Evolutionary conservation across 2,113 vertebrate species (phyloP).

Genomic region (Dicrurus megarhynchus): DNA sequence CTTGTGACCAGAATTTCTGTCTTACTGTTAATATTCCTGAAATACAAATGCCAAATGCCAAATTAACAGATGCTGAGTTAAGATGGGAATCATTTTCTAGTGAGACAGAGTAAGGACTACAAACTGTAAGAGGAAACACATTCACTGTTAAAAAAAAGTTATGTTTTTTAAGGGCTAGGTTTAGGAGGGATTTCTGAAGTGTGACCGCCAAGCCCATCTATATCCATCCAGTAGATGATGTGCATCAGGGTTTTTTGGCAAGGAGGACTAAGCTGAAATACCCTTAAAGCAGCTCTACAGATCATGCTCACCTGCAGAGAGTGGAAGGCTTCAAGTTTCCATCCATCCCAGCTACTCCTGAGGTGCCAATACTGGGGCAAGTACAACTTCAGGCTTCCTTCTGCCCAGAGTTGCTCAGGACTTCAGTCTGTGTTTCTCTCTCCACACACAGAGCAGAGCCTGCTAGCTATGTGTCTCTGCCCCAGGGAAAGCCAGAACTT

Average conservation of each 20-base stretch:
- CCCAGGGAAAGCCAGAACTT: background rate
- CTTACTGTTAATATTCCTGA: background rate
- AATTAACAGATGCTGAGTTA: background rate
- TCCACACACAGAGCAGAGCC: background rate
- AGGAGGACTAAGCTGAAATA: background rate
- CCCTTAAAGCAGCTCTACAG: background rate
- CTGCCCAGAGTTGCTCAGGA: background rate
- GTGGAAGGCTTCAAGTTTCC: background rate
- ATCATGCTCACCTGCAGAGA: background rate
- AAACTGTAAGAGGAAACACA: background rate
- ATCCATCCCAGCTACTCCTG: background rate
- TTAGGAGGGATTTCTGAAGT: background rate
- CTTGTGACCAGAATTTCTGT: background rate
- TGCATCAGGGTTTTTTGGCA: background rate
- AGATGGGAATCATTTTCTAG: background rate
- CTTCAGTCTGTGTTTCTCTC: background rate
- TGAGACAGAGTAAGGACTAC: background rate
- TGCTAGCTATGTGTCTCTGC: background rate
- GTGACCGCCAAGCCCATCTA: background rate
- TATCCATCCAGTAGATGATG: background rate
- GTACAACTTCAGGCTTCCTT: background rate
- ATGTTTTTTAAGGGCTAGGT: background rate
- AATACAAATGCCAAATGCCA: background rate
- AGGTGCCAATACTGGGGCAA: background rate
- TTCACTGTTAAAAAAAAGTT: background rate